phyloP scores from a whole-genome alignment of 2,888 invertebrate genomes.

The Eilema caniola region DNA sequence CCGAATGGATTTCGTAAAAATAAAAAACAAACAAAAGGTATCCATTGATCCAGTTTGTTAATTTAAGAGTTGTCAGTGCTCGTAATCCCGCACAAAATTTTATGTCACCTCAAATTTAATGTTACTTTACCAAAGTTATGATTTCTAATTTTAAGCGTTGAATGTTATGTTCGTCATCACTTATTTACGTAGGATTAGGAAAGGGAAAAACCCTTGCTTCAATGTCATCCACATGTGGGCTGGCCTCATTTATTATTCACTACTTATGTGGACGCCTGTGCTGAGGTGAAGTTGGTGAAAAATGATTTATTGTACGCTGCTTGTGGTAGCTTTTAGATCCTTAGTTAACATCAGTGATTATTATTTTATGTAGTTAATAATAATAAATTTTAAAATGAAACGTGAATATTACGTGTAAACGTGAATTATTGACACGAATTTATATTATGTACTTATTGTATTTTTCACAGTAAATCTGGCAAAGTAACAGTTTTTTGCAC shows the following conservation, averaged over 20 bases:
- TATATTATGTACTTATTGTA: no score
- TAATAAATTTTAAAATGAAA: no score
- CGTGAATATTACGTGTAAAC: no score
- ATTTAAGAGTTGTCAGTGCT: no score
- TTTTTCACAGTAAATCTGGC: no score
- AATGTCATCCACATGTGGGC: conserved; percentile 36
- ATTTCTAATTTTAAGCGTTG: conserved; percentile 7
- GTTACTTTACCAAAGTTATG: background rate
- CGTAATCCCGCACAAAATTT: no score
- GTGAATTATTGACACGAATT: no score
- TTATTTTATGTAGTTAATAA: background rate
- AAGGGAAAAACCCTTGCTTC: conserved; percentile 25
- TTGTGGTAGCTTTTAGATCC: background rate
- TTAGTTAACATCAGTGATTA: background rate
- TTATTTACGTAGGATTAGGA: conserved; percentile 20
- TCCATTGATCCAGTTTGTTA: no score
- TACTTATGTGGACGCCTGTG: conserved; percentile 22
- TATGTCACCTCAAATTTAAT: background rate
- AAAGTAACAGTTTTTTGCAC: no score
- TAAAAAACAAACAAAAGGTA: no score
- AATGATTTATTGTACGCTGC: conserved; percentile 18
- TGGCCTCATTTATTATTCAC: conserved; percentile 33
- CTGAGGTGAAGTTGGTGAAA: conserved; percentile 13
- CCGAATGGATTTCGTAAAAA: no score
- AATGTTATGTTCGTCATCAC: conserved; percentile 11